Evolutionary conservation across 2,797 vertebrate species (phyloP).

Genomic region (Fringilla coelebs): DNA sequence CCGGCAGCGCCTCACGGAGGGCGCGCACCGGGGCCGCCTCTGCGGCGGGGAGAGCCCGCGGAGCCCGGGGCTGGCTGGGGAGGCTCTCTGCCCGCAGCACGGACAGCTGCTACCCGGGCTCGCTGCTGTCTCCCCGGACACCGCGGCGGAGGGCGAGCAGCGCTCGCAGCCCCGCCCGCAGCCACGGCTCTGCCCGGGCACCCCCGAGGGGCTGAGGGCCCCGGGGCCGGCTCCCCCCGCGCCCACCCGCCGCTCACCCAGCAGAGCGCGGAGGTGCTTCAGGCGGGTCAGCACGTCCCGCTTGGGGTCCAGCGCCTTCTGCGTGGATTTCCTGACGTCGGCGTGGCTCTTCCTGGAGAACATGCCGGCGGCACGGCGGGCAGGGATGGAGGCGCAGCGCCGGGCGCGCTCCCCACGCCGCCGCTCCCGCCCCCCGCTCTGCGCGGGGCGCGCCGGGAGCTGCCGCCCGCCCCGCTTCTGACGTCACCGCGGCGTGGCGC

Average conservation of each 20-base stretch:
- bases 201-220: neutral
- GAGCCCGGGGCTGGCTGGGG: neutral
- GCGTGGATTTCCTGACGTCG: conserved; percentile 98
- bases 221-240: neutral
- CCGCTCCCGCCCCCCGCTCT: neutral
- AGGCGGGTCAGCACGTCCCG: conserved; percentile 94
- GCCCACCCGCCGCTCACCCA: conserved; percentile 80
- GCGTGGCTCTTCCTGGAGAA: conserved; percentile 95
- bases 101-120: rapidly evolving
- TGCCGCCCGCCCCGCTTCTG: neutral
- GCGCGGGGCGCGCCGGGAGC: neutral
- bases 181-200: neutral
- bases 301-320: conserved; percentile 99
- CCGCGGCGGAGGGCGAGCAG: neutral
- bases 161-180: neutral
- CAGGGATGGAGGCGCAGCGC: neutral
- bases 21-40: neutral
- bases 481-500: neutral
- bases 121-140: neutral
- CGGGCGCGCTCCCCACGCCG: neutral
- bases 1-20: neutral
- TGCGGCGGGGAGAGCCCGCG: rapidly evolving
- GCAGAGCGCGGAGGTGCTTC: conserved; percentile 92
- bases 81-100: rapidly evolving
- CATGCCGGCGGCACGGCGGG: conserved; percentile 75